A percentile compares a stretch with the other conserved stretches of the same genome.
phyloP scores from a whole-genome alignment of 2,113 vertebrate species.

The Agapornis roseicollis region DNA sequence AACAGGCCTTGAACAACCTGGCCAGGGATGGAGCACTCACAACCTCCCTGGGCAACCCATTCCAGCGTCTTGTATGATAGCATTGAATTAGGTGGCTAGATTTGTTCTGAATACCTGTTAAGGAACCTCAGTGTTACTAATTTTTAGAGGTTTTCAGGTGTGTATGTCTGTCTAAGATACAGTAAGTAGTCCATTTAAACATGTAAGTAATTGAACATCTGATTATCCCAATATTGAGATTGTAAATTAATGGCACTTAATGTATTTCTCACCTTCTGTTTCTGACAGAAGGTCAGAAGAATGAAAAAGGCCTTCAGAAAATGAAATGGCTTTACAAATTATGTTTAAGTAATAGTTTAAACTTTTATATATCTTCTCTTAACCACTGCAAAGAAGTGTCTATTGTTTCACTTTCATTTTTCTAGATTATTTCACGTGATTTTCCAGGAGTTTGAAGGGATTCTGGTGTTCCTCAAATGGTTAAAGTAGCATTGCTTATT shows the following conservation, averaged over 20 bases:
- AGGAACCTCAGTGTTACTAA: background rate
- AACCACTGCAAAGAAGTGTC: background rate
- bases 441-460: background rate
- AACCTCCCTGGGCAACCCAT: too few species aligned
- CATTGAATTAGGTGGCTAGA: background rate
- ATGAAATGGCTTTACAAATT: background rate
- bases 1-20: too few species aligned
- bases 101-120: background rate
- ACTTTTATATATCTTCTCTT: background rate
- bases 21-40: too few species aligned
- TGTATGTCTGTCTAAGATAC: background rate
- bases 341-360: background rate
- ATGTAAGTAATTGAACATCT: background rate
- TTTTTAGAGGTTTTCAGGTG: background rate
- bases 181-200: background rate
- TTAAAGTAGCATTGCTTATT: constrained; percentile 27
- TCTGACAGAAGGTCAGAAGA: background rate
- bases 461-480: background rate
- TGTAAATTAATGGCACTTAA: background rate
- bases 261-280: background rate
- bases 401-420: background rate
- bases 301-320: background rate
- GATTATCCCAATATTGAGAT: background rate
- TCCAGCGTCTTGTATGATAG: background rate
- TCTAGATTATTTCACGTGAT: background rate